A percentile compares a stretch with the other conserved stretches of the same genome.
These are phyloP conservation scores for Halichondria panicea DNA, from an alignment of 37 sponge, comb jelly and placozoan genomes.

Conservation along the genomic window DNA sequence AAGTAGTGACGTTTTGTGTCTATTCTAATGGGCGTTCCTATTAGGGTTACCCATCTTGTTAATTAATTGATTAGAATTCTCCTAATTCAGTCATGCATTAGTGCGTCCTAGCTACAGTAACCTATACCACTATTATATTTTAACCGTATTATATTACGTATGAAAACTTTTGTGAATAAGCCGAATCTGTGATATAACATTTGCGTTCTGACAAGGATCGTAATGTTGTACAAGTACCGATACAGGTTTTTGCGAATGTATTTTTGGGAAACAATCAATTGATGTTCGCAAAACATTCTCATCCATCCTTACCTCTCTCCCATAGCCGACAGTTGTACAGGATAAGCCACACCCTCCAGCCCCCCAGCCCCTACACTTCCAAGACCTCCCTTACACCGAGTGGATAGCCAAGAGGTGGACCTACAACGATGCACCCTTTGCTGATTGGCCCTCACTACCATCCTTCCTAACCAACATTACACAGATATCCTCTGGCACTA, in stretches of 20 bases:
- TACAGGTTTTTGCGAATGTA: too few species aligned
- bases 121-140: neutral
- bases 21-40: too few species aligned
- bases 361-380: slow-evolving; percentile 20
- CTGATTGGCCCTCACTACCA: slow-evolving; percentile 73
- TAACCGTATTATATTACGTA: too few species aligned
- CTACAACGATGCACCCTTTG: slow-evolving; percentile 33
- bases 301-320: neutral
- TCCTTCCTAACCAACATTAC: slow-evolving; percentile 25
- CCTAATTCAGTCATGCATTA: neutral
- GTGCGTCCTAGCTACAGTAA: neutral
- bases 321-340: too few species aligned
- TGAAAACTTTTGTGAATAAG: too few species aligned
- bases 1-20: too few species aligned
- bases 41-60: too few species aligned
- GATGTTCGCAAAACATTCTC: neutral
- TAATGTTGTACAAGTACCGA: too few species aligned
- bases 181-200: too few species aligned
- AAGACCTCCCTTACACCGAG: slow-evolving; percentile 75
- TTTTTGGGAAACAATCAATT: neutral
- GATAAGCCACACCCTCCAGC: too few species aligned
- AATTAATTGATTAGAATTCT: too few species aligned
- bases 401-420: slow-evolving; percentile 79
- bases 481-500: slow-evolving; percentile 32
- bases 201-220: too few species aligned